Base-by-base conservation (phyloP, 2,113 vertebrate genomes). In the Atlantisia rogersi region DNA sequence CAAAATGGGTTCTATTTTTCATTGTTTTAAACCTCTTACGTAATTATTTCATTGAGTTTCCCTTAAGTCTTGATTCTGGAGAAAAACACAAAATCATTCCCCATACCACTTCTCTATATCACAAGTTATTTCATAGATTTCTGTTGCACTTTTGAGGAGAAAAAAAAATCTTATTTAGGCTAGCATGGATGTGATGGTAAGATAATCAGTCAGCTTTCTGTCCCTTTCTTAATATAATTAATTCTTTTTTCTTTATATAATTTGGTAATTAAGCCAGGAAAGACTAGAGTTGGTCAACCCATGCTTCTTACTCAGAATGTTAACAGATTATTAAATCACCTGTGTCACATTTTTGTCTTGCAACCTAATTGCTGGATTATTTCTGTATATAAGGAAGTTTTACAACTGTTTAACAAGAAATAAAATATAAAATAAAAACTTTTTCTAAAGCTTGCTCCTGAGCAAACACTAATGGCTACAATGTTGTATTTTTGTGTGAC, bases 401-500 rank as follows among this genome's bases (percentile, higher is more conserved):
- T 56, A 50, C 32, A 62, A 63, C 3, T 19, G 3, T 56, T 78
- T 60, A 55, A 77, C 44, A 3, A 37, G 29, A 53, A 88, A 82
- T 39, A 87, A 68, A 74, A 48, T 48, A 31, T 21, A 28, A 92
- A 90, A 32, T 25, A 78, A 37, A 40, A 73, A 64, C 2, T 65
- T 93, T 78, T 78, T 5, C 18, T 85, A 32, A 70, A 75, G 31
- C 4, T 44, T 92, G 1, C 7, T 86, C 13, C n/a, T 37, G 21
- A 6, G 1, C 0, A 0, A 92, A 44, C 6, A 9, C 19, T 46
- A 46, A 46, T 19, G 17, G 17, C 44, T 46, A 18, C 44, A 18
- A 46, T 46, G 44, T 46, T 46, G 44, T 46, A 46, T 18, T 46
- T 46, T 46, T 46, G 44, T 46, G 44, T 46, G 44, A 18, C 44